Evolutionary conservation across 2,888 invertebrate species (phyloP), one percentile per base, ranked within the genome.

Genomic region (Acanthosepion esculentum): DNA sequence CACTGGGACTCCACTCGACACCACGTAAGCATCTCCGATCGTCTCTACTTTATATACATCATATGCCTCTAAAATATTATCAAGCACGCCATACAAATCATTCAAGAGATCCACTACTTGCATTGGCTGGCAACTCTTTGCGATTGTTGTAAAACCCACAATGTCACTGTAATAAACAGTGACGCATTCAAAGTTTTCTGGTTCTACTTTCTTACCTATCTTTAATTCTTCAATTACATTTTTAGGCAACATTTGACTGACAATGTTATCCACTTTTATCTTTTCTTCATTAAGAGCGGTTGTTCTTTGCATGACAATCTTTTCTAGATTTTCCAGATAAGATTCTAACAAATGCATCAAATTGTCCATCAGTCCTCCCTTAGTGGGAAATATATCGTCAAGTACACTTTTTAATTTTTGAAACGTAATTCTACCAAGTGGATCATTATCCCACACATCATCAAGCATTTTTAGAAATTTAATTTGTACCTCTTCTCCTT

Each of bases 181-280:
- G n/a, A 96, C 96, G 95, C 96, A 96, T 94, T 96, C 96, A 95
- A 96, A 97, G 15, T 95, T 95, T 94, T 96, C 96, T 18, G 97
- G 96, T 59, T 96, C 95, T 15, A 96, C 96, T 78, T 95, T 94
- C 78, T 95, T 95, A 1, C 97, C 97, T 94, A 96, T 95, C 94
- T 96, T 96, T 91, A 97, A 94, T 93, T 96, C 96, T 94, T 97
- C 96, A 12, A 96, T 96, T 15, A 97, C 96, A 53, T 96, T 95
- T 96, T 96, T 96, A 6, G 97, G 97, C 55, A 97, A 96, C 96
- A 97, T 97, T 95, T 96, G 95, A 95, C 96, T 96, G 59, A 97
- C 95, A 0, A 97, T 95, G 91, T 96, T 95, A 94, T 97, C 97
- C 29, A 96, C 96, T 91, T 96, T 96, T 48, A 96, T 96, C 95